phyloP scores from a whole-genome alignment of 2,888 invertebrate genomes.

The Drosophila nr. fundita region DNA sequence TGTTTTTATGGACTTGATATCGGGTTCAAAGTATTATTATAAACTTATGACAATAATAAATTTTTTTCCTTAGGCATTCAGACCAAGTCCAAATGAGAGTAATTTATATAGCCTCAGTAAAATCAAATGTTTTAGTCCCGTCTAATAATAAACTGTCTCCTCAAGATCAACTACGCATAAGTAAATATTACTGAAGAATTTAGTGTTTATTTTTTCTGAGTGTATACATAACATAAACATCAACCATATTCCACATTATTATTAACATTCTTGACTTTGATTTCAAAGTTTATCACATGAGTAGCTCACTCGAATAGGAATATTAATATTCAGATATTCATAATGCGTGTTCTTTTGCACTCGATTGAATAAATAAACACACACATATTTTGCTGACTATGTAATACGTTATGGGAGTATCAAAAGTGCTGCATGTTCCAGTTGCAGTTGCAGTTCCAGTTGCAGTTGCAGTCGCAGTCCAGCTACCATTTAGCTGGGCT shows the following conservation, averaged over 20 bases:
- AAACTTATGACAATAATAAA: neutral
- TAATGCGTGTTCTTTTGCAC: conserved; percentile 2
- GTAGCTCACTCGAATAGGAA: neutral
- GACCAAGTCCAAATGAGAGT: neutral
- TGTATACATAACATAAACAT: neutral
- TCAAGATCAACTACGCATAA: neutral
- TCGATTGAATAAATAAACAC: conserved; percentile 12
- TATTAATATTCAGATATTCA: neutral
- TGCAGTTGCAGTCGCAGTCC: conserved; percentile 2
- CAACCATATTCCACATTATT: neutral
- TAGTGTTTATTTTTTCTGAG: neutral
- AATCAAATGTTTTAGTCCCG: neutral
- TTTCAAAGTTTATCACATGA: neutral
- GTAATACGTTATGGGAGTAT: conserved; percentile 32
- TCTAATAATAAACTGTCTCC: neutral
- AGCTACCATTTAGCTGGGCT: conserved; percentile 31
- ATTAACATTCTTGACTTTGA: neutral
- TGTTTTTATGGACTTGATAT: conserved; percentile 2
- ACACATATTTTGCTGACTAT: conserved; percentile 53
- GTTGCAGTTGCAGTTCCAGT: neutral
- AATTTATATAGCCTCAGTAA: neutral
- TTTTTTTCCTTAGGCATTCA: neutral
- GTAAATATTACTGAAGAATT: neutral
- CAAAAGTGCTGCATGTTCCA: conserved; percentile 31
- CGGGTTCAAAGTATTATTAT: neutral